Base-by-base conservation (phyloP, 2,113 vertebrate genomes). In the Actenoides hombroni region DNA sequence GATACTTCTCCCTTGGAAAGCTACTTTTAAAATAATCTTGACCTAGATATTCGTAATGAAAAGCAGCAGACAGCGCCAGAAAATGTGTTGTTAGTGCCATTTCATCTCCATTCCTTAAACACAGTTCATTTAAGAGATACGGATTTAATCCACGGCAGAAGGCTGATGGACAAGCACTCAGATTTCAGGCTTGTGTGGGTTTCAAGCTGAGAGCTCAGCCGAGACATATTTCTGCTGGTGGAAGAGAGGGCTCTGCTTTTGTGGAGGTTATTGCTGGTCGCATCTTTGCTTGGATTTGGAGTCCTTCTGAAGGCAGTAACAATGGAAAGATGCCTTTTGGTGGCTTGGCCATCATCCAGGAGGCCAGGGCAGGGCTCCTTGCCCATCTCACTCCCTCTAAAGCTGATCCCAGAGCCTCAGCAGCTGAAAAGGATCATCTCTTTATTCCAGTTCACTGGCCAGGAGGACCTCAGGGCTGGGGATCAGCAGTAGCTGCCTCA, bases 1-100 rank as follows among this genome's bases (percentile, higher is more conserved):
- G 92, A 68, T 84, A 25, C 39, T 91, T 91, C 75, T 94, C 59
- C 49, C 78, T 95, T 75, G 91, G 85, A 68, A 64, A 95, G 75
- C 87, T 96, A 69, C 77, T 92, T 87, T 94, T 78, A 61, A 78
- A 94, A 69, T 79, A 83, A 94, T 67, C 74, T 65, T 94, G 88
- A 95, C 83, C 85, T 78, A 94, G 57, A 74, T 90, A 82, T 83
- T 59, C 48, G 39, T 59, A 68, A 75, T 56, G 82, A 79, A 94
- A 64, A 86, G 63, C 84, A 64, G 77, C 53, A 88, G 53, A 28
- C 25, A 46, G 59, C 5, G 23, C 51, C 85, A 63, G 85, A 31
- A 53, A 68, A 20, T 40, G 68, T 80, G 67, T 42, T 67, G 49
- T 54, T 69, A 63, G 54, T 44, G 82, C 39, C 21, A 4, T 76